These are phyloP conservation scores for Eupsilia transversa DNA, from an alignment of 2,888 invertebrate species.

Conservation along the genomic window DNA sequence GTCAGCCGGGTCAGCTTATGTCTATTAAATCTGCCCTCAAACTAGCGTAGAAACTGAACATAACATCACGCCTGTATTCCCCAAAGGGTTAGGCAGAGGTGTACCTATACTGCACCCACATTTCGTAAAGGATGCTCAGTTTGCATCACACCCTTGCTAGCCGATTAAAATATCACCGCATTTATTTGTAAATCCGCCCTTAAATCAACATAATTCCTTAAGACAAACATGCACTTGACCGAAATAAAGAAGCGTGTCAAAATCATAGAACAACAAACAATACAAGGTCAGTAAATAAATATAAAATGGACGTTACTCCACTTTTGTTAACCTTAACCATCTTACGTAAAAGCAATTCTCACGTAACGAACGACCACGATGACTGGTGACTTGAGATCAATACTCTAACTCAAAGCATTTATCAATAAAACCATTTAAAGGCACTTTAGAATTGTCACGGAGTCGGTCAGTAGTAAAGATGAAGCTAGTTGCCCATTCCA, in stretches of 20 bases:
- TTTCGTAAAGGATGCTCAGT: too few species aligned
- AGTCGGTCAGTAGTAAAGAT: too few species aligned
- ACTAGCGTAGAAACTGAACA: too few species aligned
- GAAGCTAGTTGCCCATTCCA: too few species aligned
- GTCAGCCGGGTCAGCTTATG: not conserved
- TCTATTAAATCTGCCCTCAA: not conserved
- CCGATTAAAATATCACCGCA: not conserved
- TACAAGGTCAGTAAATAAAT: constrained; percentile 57
- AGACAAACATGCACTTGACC: constrained; percentile 64
- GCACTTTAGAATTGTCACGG: too few species aligned
- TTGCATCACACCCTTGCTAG: not conserved
- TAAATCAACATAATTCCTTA: not conserved
- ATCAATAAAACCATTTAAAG: too few species aligned
- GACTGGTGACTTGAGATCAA: constrained; percentile 30
- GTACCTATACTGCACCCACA: too few species aligned
- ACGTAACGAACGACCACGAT: constrained; percentile 46
- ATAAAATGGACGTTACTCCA: constrained; percentile 65
- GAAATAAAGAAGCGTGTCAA: constrained; percentile 55
- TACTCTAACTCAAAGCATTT: too few species aligned
- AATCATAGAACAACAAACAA: constrained; percentile 46
- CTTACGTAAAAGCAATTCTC: constrained; percentile 70
- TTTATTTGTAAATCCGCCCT: too few species aligned
- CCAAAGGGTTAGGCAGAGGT: too few species aligned
- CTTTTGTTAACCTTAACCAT: constrained; percentile 73
- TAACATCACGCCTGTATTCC: too few species aligned